A percentile compares a stretch with the other conserved stretches of the same genome.
These are phyloP conservation scores for Sarcophaga bullata DNA, from an alignment of 1,140 invertebrate genomes.

Conservation along the genomic window DNA sequence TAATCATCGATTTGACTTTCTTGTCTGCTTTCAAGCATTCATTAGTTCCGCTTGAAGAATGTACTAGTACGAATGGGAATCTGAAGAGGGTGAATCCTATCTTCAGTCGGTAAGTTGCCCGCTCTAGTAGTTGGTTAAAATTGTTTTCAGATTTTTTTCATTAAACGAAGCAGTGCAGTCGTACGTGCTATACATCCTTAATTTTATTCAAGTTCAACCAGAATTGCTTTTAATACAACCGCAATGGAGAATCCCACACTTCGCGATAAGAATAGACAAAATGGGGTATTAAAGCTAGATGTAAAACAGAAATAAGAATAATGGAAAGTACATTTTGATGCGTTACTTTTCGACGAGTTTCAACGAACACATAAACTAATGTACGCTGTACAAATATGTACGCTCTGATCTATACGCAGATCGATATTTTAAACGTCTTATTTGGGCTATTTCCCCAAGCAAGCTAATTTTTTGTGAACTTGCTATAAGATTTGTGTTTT, in stretches of 20 bases:
- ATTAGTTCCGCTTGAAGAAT: conserved; percentile 50
- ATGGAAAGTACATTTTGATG: not conserved
- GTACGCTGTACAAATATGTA: conserved; percentile 61
- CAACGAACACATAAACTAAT: conserved; percentile 40
- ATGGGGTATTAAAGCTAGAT: conserved; percentile 49
- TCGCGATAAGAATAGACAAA: conserved; percentile 59
- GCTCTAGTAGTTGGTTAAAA: conserved; percentile 40
- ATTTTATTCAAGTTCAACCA: conserved; percentile 60
- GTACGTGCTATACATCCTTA: conserved; percentile 56
- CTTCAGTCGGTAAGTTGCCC: not conserved
- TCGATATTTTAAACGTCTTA: conserved; percentile 53
- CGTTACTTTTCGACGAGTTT: too few relatives aligned
- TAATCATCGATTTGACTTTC: conserved; percentile 49
- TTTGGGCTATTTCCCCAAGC: conserved; percentile 58
- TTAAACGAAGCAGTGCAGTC: conserved; percentile 46
- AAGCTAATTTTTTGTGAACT: conserved; percentile 53
- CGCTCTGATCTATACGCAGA: conserved; percentile 58
- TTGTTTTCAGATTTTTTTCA: conserved; percentile 25
- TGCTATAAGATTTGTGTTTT: conserved; percentile 50
- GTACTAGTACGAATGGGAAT: not conserved
- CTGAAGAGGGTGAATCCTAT: conserved; percentile 26
- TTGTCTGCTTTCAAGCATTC: conserved; percentile 32
- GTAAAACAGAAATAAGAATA: not conserved
- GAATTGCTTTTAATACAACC: conserved; percentile 54
- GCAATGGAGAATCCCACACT: conserved; percentile 56